Evolutionary conservation across 2,113 vertebrate species (phyloP), one percentile per base, ranked within the genome.

Genomic region (Rhinolophus ferrumequinum): DNA sequence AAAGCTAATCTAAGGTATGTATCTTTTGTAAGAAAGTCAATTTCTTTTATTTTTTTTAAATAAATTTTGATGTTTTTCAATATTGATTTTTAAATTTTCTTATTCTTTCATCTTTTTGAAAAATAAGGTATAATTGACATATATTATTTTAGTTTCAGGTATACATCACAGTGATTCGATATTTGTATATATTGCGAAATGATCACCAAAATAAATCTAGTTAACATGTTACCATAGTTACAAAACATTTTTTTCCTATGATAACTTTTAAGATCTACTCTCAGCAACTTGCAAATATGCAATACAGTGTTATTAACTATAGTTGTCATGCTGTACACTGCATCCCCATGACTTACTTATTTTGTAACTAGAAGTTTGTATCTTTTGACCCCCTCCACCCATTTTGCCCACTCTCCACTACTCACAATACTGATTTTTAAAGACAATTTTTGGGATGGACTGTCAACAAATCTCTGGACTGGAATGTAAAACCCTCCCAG

Each of bases 381-480:
- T 16, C 66, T 89, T 52, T 75, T 89, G 56, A 73, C 28, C 30
- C 47, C 58, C 35, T 89, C 58, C 21, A 91, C 15, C 22, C 77
- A 56, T 47, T 91, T 58, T 41, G 38, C 30, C 44, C 67, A 82
- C 50, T 75, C 30, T 38, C 56, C 11, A 88, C 38, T 7, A 15
- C 28, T 52, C 28, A 9, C 41, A 79, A 85, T 52, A 84, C 1
- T 86, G 28, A 89, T 75, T 90, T 97, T 88, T 66, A 75, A 94
- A 93, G 90, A 35, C 19, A 88, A 81, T 21, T 50, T 95, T 56
- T 92, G 64, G 62, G 70, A 87, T 28, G 2, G 4, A 54, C 2
- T 70, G 33, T 96, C 44, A 94, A 82, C n/a, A 93, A 76, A 93
- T 64, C 44, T 90, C 66, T 73, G 13, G 18, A 88, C 92, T 95